A percentile compares a stretch with the other conserved stretches of the same genome.
These are phyloP conservation scores for Emydoidea blandingii DNA, from an alignment of 2,797 vertebrate genomes.

Conservation along the genomic window DNA sequence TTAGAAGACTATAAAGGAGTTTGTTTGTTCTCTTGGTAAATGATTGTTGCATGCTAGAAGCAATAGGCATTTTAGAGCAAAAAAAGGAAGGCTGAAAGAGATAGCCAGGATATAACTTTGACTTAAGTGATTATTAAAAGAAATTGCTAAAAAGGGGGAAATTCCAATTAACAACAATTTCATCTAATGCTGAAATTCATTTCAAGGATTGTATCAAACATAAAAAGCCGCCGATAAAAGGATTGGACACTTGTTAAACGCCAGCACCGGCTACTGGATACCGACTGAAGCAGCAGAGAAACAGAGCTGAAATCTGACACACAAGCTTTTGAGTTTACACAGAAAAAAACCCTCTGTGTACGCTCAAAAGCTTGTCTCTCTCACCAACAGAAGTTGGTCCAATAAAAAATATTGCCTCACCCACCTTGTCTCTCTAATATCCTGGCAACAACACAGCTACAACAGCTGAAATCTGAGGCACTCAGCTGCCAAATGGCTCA, in stretches of 20 bases:
- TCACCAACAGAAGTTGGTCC: not conserved
- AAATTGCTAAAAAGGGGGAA: not conserved
- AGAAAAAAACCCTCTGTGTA: not conserved
- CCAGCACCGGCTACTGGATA: not conserved
- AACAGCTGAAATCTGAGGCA: no score
- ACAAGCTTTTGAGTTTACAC: not conserved
- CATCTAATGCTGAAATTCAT: not conserved
- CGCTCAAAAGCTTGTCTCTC: not conserved
- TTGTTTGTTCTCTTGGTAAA: not conserved
- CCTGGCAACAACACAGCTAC: not conserved
- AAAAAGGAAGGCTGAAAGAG: not conserved
- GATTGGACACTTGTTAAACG: not conserved
- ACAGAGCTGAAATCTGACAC: not conserved
- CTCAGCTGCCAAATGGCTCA: not conserved
- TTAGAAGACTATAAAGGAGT: not conserved
- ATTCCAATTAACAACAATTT: not conserved
- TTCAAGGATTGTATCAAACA: not conserved
- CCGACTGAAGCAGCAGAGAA: not conserved
- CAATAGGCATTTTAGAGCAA: not conserved
- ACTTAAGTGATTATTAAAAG: not conserved
- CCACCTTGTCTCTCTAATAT: not conserved
- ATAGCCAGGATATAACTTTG: not conserved
- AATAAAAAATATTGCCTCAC: not conserved
- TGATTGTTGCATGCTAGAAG: not conserved
- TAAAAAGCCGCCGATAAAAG: not conserved